Base-by-base conservation (phyloP, 2,113 vertebrate genomes). In the Serilophus lunatus region DNA sequence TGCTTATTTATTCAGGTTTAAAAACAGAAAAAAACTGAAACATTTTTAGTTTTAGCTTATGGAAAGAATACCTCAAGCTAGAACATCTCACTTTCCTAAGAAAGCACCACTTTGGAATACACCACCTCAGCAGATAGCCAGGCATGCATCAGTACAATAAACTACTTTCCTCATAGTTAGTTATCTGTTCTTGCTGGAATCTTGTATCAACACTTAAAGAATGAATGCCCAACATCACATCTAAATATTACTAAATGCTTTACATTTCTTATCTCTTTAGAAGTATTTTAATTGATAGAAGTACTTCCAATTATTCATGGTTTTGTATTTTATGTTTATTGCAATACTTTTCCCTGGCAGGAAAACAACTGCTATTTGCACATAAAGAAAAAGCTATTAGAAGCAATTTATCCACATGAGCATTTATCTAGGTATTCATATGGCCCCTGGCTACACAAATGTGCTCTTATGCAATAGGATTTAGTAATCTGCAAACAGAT, bases 401-500 rank as follows among this genome's bases (percentile, higher is more conserved):
- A 75, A 90, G 44, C 16, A 63, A 47, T 82, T 82, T 94, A 75
- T 60, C 44, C 61, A 51, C 53, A 38, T 5, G 38, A 94, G 38
- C 61, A 63, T 72, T 91, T 71, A 45, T 60, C 47, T 65, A 63
- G 60, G 89, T 84, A 66, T 81, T 72, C 18, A 2, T 49, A 36
- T 66, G 69, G 77, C 87, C 57, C 33, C 50, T 56, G 47, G 83
- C 87, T 86, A 69, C 44, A 59, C 10, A 11, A 88, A 38, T 68
- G 49, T 85, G 66, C 24, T 88, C 45, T 93, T 83, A 74, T 33
- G 86, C 64, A 91, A 74, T 18, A 83, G 42, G 50, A 83, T 90
- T 90, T 95, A 57, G 76, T 65, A 92, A 95, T 50, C 83, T 86
- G 29, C 42, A 91, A 83, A 93, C 49, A 63, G 45, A 88, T 86